phyloP scores from a whole-genome alignment of 2,888 invertebrate species.

The Calliphora vomitoria region DNA sequence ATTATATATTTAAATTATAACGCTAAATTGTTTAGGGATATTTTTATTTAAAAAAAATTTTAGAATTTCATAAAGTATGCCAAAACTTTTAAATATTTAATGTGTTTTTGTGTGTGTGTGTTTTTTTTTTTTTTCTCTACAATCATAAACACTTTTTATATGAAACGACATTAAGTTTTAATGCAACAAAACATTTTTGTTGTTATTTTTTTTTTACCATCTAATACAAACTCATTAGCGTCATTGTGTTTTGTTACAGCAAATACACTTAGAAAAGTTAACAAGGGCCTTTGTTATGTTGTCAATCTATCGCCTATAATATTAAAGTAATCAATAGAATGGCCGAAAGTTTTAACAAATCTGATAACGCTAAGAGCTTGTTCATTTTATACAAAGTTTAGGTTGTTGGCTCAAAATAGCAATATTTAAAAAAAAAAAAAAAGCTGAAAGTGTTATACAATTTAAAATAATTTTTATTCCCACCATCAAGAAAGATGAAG shows the following conservation, averaged over 20 bases:
- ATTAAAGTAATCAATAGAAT: no score
- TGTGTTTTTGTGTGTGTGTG: not conserved
- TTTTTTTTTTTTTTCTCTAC: not conserved
- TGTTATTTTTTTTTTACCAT: not conserved
- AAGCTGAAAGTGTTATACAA: no score
- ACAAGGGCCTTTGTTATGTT: no score
- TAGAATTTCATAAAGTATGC: conserved; percentile 2
- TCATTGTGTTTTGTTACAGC: conserved; percentile 33
- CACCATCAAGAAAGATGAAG: no score
- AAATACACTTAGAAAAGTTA: conserved; percentile 6
- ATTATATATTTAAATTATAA: not conserved
- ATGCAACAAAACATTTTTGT: conserved; percentile 30
- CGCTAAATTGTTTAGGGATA: not conserved
- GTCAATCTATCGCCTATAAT: no score
- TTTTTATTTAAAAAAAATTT: not conserved
- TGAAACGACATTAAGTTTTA: conserved; percentile 50
- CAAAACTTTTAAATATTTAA: not conserved
- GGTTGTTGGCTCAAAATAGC: no score
- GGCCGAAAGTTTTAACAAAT: no score
- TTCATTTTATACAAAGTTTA: no score
- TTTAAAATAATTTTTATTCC: no score
- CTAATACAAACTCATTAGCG: conserved; percentile 60
- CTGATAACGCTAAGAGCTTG: no score
- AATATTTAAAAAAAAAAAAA: no score
- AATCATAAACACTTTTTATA: conserved; percentile 37